Conservation (phyloP, 1,140 invertebrate species). For the Eueides isabella region DNA sequence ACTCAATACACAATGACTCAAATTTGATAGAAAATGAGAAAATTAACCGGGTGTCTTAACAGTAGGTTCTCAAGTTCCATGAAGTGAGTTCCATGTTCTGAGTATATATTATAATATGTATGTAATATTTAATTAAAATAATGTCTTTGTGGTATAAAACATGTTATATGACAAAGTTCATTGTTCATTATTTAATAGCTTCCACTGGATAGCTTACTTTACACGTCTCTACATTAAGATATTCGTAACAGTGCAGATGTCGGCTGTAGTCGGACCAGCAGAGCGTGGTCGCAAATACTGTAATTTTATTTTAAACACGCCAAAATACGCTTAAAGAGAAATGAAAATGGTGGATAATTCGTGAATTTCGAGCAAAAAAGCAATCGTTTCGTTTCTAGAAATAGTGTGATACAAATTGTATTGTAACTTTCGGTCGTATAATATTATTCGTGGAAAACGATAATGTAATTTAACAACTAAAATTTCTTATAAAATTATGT, state of each 20-base stretch:
- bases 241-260: slow-evolving; percentile 37
- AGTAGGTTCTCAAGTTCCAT: too few relatives aligned
- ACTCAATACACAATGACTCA: too few relatives aligned
- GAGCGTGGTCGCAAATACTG: slow-evolving; percentile 29
- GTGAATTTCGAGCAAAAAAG: slow-evolving; percentile 26
- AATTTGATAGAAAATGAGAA: too few relatives aligned
- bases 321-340: slow-evolving; percentile 20
- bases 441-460: not conserved
- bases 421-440: not conserved
- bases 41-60: too few relatives aligned
- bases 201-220: not conserved
- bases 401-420: not conserved
- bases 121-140: too few relatives aligned
- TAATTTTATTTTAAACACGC: slow-evolving; percentile 27
- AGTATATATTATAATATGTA: too few relatives aligned
- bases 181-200: too few relatives aligned
- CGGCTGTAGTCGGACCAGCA: slow-evolving; percentile 32
- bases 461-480: not conserved
- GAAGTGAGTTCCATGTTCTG: too few relatives aligned
- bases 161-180: too few relatives aligned
- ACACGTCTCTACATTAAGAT: slow-evolving; percentile 20
- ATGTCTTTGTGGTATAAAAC: too few relatives aligned
- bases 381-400: not conserved
- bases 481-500: not conserved
- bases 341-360: not conserved